A percentile compares a stretch with the other conserved stretches of the same genome.
phyloP scores from a whole-genome alignment of 2,797 vertebrate species.

The Notamacropus eugenii region DNA sequence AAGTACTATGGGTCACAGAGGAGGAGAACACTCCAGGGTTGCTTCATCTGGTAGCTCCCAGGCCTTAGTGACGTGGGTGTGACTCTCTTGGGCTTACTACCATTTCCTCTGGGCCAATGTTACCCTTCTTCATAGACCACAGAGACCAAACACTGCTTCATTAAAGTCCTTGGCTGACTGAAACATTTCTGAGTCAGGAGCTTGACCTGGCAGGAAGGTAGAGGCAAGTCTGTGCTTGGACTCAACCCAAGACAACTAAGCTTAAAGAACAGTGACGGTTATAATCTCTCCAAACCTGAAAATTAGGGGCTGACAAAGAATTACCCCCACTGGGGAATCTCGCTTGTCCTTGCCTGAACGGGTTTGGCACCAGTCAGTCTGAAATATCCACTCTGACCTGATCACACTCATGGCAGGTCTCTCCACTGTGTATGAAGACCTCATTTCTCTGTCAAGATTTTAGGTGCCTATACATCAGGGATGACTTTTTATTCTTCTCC shows the following conservation, averaged over 20 bases:
- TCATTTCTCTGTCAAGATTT: background rate
- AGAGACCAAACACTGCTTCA: conserved; percentile 43
- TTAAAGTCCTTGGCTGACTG: conserved; percentile 36
- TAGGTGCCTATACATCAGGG: background rate
- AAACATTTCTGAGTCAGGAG: conserved; percentile 23
- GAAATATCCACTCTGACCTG: background rate
- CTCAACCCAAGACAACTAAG: background rate
- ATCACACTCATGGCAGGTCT: background rate
- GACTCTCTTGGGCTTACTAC: background rate
- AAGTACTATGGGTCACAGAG: background rate
- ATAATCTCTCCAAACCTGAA: background rate
- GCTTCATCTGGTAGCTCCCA: background rate
- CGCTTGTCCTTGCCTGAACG: background rate
- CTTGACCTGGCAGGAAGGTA: background rate
- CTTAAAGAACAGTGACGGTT: background rate
- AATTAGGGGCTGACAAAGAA: background rate
- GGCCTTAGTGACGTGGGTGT: conserved; percentile 14
- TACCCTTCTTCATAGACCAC: conserved; percentile 37
- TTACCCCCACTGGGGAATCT: background rate
- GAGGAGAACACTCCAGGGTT: background rate
- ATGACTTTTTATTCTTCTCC: background rate
- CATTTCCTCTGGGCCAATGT: conserved; percentile 63
- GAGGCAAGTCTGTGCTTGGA: background rate
- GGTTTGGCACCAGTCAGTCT: background rate
- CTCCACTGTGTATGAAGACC: background rate